Conservation (phyloP, 2,113 vertebrate genomes). For the Laterallus jamaicensis region DNA sequence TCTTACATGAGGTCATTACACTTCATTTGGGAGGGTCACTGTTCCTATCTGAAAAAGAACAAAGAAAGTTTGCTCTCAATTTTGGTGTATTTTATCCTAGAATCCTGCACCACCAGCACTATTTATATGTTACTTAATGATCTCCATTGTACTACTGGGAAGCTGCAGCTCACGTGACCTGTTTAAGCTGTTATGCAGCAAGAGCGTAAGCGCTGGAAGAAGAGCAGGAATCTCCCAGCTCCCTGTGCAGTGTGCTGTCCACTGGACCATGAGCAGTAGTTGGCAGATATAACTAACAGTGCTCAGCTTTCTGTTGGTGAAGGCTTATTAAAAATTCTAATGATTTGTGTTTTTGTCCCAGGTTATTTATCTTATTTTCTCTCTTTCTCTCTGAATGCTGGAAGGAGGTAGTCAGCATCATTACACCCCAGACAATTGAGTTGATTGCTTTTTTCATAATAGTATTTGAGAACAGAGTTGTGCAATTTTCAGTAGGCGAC, state of each 20-base stretch:
- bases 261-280: constrained; percentile 5
- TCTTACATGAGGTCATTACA: constrained; percentile 44
- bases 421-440: constrained; percentile 65
- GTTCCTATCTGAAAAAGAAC: constrained; percentile 14
- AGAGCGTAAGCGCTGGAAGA: not conserved
- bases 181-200: not conserved
- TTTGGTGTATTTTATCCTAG: not conserved
- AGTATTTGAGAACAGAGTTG: constrained; percentile 51
- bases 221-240: not conserved
- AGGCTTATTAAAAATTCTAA: constrained; percentile 66
- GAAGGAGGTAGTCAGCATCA: constrained; percentile 64
- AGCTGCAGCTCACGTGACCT: not conserved
- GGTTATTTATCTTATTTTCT: constrained; percentile 58
- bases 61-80: constrained; percentile 22
- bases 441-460: constrained; percentile 69
- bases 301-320: not conserved
- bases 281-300: constrained; percentile 34
- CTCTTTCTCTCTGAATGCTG: not conserved
- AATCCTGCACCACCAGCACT: constrained; percentile 5
- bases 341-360: constrained; percentile 52
- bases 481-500: constrained; percentile 55
- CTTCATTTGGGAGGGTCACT: constrained; percentile 38
- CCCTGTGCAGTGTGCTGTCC: not conserved
- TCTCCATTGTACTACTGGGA: not conserved
- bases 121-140: constrained; percentile 43